Conservation (phyloP, 2,797 vertebrate species). For the Arctocebus calabarensis region DNA sequence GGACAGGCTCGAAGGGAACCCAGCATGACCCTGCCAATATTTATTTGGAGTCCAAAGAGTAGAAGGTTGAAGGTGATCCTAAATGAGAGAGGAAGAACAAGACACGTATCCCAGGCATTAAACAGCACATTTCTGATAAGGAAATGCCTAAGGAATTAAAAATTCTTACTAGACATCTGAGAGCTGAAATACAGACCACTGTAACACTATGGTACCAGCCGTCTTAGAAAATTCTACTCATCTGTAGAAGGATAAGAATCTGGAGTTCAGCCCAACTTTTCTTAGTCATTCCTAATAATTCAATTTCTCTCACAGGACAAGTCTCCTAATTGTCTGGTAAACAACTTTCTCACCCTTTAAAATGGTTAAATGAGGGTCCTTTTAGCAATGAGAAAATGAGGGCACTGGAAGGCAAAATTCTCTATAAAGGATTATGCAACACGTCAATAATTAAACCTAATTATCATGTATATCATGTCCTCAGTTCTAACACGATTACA, state of each 20-base stretch:
- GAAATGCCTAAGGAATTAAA: neutral
- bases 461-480: too few species aligned
- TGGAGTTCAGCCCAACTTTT: neutral
- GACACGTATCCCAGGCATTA: neutral
- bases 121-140: neutral
- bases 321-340: conserved; percentile 28
- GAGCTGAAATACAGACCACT: neutral
- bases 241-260: neutral
- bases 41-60: neutral
- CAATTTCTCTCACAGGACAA: neutral
- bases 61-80: neutral
- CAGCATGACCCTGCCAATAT: neutral
- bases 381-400: neutral
- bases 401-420: neutral
- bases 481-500: neutral
- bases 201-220: neutral
- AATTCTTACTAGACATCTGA: neutral
- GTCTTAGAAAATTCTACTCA: neutral
- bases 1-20: neutral
- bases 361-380: neutral
- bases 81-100: neutral
- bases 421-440: neutral
- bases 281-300: conserved; percentile 12
- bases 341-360: neutral
- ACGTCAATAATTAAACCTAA: neutral